Evolutionary conservation across 2,113 vertebrate genomes (phyloP).

Genomic region (Centropristis striata): DNA sequence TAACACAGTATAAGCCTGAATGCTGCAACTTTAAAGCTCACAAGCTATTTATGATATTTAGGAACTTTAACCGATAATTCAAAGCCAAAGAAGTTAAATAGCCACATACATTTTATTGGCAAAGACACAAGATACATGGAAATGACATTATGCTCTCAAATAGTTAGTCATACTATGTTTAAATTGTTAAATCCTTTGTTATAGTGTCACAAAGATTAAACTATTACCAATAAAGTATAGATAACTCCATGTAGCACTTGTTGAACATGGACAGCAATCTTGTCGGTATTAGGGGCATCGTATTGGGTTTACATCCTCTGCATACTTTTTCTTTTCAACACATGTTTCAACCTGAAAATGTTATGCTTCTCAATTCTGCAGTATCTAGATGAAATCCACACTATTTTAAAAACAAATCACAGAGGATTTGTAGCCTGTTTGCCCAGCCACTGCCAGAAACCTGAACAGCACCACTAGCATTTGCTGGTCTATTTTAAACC

Average conservation of each 20-base stretch:
- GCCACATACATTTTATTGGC: too few relatives aligned
- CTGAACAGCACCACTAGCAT: conserved; percentile 19
- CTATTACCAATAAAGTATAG: background rate
- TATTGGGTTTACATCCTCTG: background rate
- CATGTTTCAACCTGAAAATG: background rate
- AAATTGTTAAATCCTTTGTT: too few relatives aligned
- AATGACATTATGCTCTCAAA: too few relatives aligned
- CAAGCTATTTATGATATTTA: too few relatives aligned
- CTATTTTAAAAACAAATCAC: background rate
- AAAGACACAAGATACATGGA: too few relatives aligned
- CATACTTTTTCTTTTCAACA: background rate
- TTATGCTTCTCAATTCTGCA: background rate
- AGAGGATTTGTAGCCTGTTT: background rate
- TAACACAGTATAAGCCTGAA: too few relatives aligned
- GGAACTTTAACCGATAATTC: too few relatives aligned
- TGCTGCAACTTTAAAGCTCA: too few relatives aligned
- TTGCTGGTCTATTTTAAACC: conserved; percentile 77
- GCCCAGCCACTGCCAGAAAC: conserved; percentile 36
- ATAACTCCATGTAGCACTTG: background rate
- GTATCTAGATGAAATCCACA: background rate
- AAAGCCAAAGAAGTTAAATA: too few relatives aligned
- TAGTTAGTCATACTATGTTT: too few relatives aligned
- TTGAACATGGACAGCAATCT: background rate
- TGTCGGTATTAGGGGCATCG: background rate
- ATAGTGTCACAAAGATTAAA: too few relatives aligned